A percentile compares a stretch with the other conserved stretches of the same genome.
phyloP scores from a whole-genome alignment of 2,888 invertebrate species.

The Tanytarsus gracilentus region DNA sequence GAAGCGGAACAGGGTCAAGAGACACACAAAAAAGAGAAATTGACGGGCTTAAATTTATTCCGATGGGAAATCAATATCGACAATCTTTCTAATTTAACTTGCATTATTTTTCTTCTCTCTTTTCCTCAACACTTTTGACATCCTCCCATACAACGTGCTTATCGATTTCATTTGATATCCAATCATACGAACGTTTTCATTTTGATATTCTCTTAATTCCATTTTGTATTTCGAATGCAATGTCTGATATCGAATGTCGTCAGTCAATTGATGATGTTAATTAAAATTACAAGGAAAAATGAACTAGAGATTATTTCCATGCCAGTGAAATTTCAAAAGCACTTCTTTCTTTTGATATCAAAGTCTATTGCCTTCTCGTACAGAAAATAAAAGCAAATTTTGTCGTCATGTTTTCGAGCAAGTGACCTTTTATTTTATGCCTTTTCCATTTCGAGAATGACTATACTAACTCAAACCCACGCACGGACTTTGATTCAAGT shows the following conservation, averaged over 20 bases:
- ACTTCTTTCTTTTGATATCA: not conserved
- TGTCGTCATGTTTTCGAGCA: too few relatives aligned
- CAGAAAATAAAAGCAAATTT: too few relatives aligned
- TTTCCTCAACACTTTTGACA: not conserved
- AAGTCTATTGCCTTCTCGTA: not conserved
- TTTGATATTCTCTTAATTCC: not conserved
- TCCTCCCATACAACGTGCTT: not conserved
- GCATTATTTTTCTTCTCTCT: not conserved
- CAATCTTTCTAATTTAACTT: slow-evolving; percentile 19
- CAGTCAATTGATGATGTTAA: not conserved
- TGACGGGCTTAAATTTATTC: slow-evolving; percentile 17
- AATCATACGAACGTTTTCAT: not conserved
- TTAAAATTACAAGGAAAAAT: not conserved
- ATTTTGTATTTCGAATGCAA: too few relatives aligned
- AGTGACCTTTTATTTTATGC: slow-evolving; percentile 4
- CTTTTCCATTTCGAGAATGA: not conserved
- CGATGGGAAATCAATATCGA: slow-evolving; percentile 25
- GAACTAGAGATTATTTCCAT: too few relatives aligned
- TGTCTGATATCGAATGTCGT: not conserved
- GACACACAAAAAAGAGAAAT: too few relatives aligned
- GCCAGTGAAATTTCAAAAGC: too few relatives aligned
- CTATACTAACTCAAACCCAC: not conserved
- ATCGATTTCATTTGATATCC: not conserved
- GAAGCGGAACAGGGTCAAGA: too few relatives aligned
- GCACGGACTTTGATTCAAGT: not conserved